Percentiles rank a stretch among this genome's conserved stretches.
Conservation (phyloP, 2,113 vertebrate species). For the Cephalopholis sonnerati region DNA sequence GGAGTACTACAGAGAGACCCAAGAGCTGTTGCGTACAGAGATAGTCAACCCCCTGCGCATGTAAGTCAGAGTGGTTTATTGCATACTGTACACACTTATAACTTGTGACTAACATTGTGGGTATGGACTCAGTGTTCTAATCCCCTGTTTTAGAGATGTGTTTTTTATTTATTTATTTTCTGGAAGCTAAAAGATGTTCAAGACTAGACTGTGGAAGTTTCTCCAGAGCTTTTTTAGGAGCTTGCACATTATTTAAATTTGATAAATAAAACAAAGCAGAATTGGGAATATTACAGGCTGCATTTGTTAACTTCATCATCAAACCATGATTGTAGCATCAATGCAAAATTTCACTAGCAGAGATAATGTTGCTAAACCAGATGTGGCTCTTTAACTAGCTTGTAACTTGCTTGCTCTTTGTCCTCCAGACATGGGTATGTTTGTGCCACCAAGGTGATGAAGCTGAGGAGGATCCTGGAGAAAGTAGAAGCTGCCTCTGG, state of each 20-base stretch:
- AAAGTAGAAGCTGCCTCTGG: constrained; percentile 98
- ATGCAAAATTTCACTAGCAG: neutral
- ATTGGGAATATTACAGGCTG: neutral
- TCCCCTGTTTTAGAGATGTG: neutral
- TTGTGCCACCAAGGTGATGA: constrained; percentile 99
- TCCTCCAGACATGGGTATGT: constrained; percentile 94
- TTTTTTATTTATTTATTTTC: neutral
- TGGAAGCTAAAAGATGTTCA: neutral
- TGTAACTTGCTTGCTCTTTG: constrained; percentile 9
- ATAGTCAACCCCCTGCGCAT: constrained; percentile 98
- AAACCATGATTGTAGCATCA: neutral
- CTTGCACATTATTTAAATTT: neutral
- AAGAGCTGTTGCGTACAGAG: constrained; percentile 95
- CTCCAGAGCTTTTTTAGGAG: neutral
- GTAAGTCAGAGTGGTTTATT: constrained; percentile 83
- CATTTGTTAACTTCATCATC: neutral
- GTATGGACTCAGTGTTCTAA: neutral
- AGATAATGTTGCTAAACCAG: neutral
- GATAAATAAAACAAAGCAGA: neutral
- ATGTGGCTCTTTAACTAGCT: neutral
- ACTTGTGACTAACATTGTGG: neutral
- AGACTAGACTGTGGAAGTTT: neutral
- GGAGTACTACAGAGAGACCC: constrained; percentile 97
- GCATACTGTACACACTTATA: neutral
- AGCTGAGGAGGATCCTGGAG: constrained; percentile 97